Percentiles rank a stretch among this genome's conserved stretches.
Conservation (phyloP, 2,113 vertebrate species). For the Calypte anna region DNA sequence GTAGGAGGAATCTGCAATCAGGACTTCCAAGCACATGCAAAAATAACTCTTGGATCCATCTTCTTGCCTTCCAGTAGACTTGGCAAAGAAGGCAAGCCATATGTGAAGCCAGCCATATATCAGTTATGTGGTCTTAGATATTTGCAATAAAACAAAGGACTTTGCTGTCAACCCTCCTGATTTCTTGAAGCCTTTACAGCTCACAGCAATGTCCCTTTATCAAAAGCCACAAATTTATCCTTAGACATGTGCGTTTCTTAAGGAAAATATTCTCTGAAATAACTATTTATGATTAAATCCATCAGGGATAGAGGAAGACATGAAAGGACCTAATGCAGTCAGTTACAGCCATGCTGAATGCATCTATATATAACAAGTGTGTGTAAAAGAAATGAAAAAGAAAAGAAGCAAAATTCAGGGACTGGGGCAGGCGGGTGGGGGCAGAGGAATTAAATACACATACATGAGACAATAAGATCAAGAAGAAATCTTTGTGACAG, state of each 20-base stretch:
- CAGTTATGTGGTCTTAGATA: constrained; percentile 67
- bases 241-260: constrained; percentile 51
- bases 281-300: constrained; percentile 63
- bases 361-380: not conserved
- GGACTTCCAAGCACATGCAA: constrained; percentile 63
- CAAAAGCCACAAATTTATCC: constrained; percentile 54
- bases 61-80: constrained; percentile 68
- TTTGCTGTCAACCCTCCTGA: constrained; percentile 49
- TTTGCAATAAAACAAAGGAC: constrained; percentile 67
- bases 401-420: not conserved
- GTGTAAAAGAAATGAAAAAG: constrained; percentile 35
- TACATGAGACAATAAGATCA: not conserved
- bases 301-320: constrained; percentile 28
- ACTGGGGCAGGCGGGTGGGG: not conserved
- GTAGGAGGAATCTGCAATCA: constrained; percentile 61
- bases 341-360: constrained; percentile 21
- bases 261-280: constrained; percentile 49
- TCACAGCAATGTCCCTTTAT: constrained; percentile 57
- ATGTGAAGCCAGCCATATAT: constrained; percentile 67
- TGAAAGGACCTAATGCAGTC: constrained; percentile 2
- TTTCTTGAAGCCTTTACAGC: constrained; percentile 48
- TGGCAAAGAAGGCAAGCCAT: constrained; percentile 69
- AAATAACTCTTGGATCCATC: constrained; percentile 69
- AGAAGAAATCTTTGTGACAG: constrained; percentile 20
- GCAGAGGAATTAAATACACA: not conserved